These are phyloP conservation scores for Sus scrofa DNA, from an alignment of 2,113 vertebrate species.

Conservation along the genomic window DNA sequence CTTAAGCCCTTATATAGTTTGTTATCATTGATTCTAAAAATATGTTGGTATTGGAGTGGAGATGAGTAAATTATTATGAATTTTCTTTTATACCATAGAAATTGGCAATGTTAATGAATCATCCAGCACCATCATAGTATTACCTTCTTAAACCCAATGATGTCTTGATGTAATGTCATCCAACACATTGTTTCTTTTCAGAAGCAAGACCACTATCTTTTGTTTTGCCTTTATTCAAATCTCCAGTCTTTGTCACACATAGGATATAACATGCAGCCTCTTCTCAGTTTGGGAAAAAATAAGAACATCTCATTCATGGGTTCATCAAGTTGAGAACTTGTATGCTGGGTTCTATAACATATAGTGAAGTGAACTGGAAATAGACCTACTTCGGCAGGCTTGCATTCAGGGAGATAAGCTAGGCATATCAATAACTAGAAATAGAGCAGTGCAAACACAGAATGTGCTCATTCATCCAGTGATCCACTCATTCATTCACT, in stretches of 20 bases:
- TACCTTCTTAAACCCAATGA: neutral
- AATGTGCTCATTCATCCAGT: neutral
- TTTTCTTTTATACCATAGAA: conserved; percentile 13
- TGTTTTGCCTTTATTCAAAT: neutral
- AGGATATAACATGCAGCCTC: neutral
- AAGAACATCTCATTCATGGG: neutral
- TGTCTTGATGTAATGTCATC: neutral
- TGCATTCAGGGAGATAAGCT: neutral
- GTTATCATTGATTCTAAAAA: neutral
- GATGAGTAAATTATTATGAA: neutral
- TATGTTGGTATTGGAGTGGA: neutral
- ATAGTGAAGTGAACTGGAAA: neutral
- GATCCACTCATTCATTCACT: neutral
- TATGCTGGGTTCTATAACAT: neutral
- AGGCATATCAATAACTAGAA: neutral
- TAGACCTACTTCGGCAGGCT: neutral
- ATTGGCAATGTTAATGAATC: neutral
- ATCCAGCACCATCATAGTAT: neutral
- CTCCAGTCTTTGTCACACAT: neutral
- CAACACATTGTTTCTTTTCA: neutral
- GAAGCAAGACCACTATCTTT: neutral
- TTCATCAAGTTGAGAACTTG: neutral
- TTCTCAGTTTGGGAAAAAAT: neutral
- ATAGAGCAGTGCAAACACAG: neutral
- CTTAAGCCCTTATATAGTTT: neutral